Evolutionary conservation across 2,888 invertebrate species (phyloP).

Genomic region (Mythimna lalbum): DNA sequence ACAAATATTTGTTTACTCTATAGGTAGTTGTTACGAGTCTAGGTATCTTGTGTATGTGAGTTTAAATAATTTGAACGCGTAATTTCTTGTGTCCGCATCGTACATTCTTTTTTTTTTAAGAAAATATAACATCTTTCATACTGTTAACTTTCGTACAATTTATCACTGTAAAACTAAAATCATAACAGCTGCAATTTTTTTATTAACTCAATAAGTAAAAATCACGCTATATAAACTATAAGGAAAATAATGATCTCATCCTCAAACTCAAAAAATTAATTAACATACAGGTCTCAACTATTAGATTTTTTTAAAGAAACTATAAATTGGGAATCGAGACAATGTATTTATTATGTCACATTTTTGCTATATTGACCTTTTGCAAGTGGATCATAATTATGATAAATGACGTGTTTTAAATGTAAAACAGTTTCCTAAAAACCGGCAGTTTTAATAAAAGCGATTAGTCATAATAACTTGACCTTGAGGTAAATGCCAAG

Average conservation of each 20-base stretch:
- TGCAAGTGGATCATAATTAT: constrained; percentile 21
- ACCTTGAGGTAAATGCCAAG: background rate
- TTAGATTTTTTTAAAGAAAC: background rate
- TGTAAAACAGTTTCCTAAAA: constrained; percentile 19
- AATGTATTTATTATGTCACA: constrained; percentile 17
- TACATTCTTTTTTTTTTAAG: too few species aligned
- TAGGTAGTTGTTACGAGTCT: too few species aligned
- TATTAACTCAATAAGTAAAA: too few species aligned
- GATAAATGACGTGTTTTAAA: constrained; percentile 18
- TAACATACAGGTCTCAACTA: background rate
- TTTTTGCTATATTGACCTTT: constrained; percentile 41
- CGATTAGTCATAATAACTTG: constrained; percentile 11
- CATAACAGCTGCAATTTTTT: too few species aligned
- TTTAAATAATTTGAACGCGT: too few species aligned
- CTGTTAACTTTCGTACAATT: too few species aligned
- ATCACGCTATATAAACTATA: background rate
- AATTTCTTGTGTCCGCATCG: too few species aligned
- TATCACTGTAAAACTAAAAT: too few species aligned
- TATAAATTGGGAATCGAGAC: background rate
- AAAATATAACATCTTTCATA: too few species aligned
- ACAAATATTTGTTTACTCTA: too few species aligned
- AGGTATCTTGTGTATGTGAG: too few species aligned
- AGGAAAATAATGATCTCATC: constrained; percentile 1
- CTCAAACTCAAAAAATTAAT: background rate
- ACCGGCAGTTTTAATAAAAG: background rate